Conservation (phyloP, 2,797 vertebrate genomes). For the Microhierax caerulescens region DNA sequence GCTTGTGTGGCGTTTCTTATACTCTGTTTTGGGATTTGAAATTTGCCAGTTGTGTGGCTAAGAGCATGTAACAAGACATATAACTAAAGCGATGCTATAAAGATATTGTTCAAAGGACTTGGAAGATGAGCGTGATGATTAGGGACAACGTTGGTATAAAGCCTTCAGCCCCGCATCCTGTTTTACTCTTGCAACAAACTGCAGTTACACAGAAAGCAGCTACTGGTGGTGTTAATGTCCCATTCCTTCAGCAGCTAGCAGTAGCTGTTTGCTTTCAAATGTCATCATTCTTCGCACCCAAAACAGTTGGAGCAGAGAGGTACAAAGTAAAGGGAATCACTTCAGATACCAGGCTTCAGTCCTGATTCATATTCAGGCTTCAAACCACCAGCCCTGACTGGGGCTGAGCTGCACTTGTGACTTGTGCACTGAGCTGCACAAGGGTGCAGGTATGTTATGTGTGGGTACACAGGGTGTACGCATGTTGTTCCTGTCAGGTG, state of each 20-base stretch:
- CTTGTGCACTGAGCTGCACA: too few species aligned
- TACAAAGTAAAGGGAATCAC: background rate
- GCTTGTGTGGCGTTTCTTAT: background rate
- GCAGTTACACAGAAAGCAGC: background rate
- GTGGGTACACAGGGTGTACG: background rate
- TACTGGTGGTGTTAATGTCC: background rate
- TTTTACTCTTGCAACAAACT: background rate
- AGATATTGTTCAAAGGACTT: background rate
- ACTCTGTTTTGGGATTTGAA: background rate
- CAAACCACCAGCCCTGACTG: background rate
- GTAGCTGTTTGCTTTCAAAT: background rate
- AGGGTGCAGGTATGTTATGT: accelerated
- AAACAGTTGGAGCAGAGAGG: background rate
- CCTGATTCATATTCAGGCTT: background rate
- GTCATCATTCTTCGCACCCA: slow-evolving; percentile 1
- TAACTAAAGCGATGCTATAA: background rate
- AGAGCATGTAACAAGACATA: background rate
- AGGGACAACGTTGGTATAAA: background rate
- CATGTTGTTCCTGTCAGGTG: background rate
- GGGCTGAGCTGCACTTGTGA: background rate
- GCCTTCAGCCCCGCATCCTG: background rate
- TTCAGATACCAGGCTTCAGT: background rate
- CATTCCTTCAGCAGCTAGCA: background rate
- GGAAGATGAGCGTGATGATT: background rate
- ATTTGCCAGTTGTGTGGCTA: background rate